Evolutionary conservation across 2,797 vertebrate species (phyloP).

Genomic region (Rousettus madagascariensis): DNA sequence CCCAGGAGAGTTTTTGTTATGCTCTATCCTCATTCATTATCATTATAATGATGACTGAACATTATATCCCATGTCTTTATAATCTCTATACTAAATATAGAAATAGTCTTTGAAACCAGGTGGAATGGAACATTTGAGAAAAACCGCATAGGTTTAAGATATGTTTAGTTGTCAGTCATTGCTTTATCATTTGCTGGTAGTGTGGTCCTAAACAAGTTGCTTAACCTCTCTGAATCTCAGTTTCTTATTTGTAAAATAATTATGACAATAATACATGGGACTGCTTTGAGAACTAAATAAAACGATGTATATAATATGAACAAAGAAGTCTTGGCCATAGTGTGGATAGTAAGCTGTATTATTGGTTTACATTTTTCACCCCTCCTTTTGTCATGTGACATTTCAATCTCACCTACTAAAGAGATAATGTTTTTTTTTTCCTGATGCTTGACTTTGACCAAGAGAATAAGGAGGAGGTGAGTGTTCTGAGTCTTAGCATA

Average conservation of each 20-base stretch:
- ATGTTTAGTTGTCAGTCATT: not conserved
- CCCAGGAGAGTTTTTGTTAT: slow-evolving; percentile 44
- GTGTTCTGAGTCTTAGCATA: not conserved
- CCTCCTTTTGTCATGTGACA: not conserved
- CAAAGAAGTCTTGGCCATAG: not conserved
- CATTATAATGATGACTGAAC: slow-evolving; percentile 35
- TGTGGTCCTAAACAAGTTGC: not conserved
- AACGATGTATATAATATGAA: not conserved
- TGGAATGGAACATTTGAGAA: not conserved
- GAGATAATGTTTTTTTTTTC: not conserved
- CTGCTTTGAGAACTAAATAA: slow-evolving; percentile 2
- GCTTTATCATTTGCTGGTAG: not conserved
- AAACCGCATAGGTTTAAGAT: not conserved
- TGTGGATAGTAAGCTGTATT: not conserved
- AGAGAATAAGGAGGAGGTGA: not conserved
- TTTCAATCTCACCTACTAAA: not conserved
- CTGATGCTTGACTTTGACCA: not conserved
- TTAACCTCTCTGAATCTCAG: slow-evolving; percentile 1
- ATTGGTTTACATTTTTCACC: not conserved
- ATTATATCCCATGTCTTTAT: slow-evolving; percentile 3
- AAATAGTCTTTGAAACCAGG: slow-evolving; percentile 36
- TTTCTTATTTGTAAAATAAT: slow-evolving; percentile 35
- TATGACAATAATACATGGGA: not conserved
- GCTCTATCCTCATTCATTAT: slow-evolving; percentile 27
- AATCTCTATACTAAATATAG: slow-evolving; percentile 34